These are phyloP conservation scores for Mirounga angustirostris DNA, from an alignment of 2,113 vertebrate genomes.

Conservation along the genomic window DNA sequence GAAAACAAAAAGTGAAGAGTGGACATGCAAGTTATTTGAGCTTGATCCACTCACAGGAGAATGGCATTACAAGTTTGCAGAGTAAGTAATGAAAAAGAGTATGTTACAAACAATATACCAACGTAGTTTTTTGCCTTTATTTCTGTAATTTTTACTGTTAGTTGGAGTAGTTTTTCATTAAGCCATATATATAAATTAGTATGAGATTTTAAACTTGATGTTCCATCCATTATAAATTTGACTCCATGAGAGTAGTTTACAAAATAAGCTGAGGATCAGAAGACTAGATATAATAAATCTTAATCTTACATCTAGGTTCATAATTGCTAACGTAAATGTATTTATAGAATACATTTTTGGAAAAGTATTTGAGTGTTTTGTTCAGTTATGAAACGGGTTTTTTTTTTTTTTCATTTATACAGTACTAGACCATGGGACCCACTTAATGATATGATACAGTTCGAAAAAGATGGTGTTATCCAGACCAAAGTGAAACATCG, in stretches of 20 bases:
- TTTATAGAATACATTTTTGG: background rate
- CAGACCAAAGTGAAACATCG: conserved; percentile 98
- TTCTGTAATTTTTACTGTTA: conserved; percentile 42
- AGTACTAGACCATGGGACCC: conserved; percentile 99
- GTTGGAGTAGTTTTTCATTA: background rate
- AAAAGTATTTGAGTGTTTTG: background rate
- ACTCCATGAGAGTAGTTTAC: background rate
- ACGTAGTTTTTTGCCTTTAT: background rate
- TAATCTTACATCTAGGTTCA: conserved; percentile 9
- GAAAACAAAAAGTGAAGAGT: conserved; percentile 95
- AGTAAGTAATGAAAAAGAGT: conserved; percentile 90
- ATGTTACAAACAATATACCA: conserved; percentile 4
- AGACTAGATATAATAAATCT: conserved; percentile 22
- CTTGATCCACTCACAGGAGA: conserved; percentile 95
- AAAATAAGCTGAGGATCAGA: conserved; percentile 40
- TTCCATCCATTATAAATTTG: conserved; percentile 27
- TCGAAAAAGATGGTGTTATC: conserved; percentile 97
- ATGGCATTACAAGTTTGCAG: conserved; percentile 98
- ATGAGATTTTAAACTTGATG: conserved; percentile 52
- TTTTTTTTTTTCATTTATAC: conserved; percentile 60
- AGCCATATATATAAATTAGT: background rate
- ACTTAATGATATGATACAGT: conserved; percentile 98
- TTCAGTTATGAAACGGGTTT: conserved; percentile 22
- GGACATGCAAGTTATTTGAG: conserved; percentile 95
- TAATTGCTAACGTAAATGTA: conserved; percentile 63